Evolutionary conservation across 2,113 vertebrate species (phyloP).

Genomic region (Isichthys henryi): DNA sequence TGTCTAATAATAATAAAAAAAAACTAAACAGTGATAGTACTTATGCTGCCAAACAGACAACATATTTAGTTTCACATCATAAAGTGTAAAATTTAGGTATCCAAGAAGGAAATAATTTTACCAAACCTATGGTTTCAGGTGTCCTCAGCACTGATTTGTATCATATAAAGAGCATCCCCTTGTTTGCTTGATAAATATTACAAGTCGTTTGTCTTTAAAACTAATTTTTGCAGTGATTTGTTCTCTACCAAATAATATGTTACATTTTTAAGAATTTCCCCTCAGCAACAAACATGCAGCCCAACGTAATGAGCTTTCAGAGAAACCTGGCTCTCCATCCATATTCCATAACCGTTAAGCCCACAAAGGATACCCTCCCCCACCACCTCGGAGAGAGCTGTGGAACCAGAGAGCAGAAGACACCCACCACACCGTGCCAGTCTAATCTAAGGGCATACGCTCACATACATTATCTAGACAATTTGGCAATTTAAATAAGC

Average conservation of each 20-base stretch:
- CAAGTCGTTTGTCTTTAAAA: too few relatives aligned
- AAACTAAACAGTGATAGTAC: neutral
- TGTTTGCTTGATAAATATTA: neutral
- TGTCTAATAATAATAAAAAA: neutral
- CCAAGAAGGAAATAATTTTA: neutral
- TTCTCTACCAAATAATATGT: neutral
- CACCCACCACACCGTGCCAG: neutral
- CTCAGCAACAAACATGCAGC: neutral
- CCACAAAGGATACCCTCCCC: neutral
- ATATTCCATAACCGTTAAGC: neutral
- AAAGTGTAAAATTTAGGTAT: neutral
- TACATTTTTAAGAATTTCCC: neutral
- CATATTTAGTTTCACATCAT: neutral
- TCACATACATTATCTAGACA: neutral
- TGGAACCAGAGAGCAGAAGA: neutral
- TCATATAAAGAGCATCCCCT: neutral
- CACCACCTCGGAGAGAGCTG: neutral
- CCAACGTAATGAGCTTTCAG: neutral
- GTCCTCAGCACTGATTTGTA: neutral
- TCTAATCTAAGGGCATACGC: neutral
- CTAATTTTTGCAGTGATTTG: neutral
- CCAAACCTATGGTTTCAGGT: neutral
- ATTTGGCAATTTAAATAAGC: neutral
- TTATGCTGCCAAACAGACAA: neutral
- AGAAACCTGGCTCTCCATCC: neutral